phyloP scores from a whole-genome alignment of 2,888 invertebrate species.

The Drosophila algonquin region DNA sequence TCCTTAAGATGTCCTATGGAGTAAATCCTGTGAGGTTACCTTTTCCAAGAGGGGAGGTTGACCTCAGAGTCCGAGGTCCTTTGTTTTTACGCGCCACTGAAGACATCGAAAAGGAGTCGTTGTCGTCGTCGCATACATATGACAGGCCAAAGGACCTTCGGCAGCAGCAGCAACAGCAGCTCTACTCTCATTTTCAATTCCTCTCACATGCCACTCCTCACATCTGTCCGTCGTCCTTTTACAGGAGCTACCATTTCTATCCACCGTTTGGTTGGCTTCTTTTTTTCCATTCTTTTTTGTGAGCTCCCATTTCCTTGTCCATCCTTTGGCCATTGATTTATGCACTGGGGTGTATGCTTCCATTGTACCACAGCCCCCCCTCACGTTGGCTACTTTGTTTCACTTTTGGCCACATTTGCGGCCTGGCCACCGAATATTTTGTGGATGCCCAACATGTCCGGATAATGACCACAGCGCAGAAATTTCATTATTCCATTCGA shows the following conservation, averaged over 20 bases:
- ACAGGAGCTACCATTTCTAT: slow-evolving; percentile 1
- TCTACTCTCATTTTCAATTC: slow-evolving; percentile 75
- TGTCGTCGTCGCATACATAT: slow-evolving; percentile 38
- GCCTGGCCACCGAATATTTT: slow-evolving; percentile 56
- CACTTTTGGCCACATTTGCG: slow-evolving; percentile 76
- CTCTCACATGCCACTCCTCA: slow-evolving; percentile 64
- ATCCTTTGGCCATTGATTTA: slow-evolving; percentile 44
- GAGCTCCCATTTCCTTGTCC: slow-evolving; percentile 34
- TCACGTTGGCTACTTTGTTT: slow-evolving; percentile 69
- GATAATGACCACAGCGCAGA: slow-evolving; percentile 68
- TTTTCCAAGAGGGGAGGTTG: slow-evolving; percentile 58
- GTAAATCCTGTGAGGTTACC: slow-evolving; percentile 73
- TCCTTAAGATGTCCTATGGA: slow-evolving; percentile 73
- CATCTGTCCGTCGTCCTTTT: slow-evolving; percentile 68
- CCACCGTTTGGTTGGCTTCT: neutral
- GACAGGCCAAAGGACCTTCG: slow-evolving; percentile 33
- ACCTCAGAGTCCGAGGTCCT: slow-evolving; percentile 42
- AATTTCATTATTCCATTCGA: slow-evolving; percentile 76
- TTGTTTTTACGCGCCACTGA: slow-evolving; percentile 75
- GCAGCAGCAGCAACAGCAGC: too few species aligned
- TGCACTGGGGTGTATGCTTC: slow-evolving; percentile 16
- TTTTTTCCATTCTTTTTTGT: slow-evolving; percentile 18
- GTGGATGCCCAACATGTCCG: slow-evolving; percentile 72
- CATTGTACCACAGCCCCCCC: slow-evolving; percentile 18
- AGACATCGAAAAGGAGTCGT: slow-evolving; percentile 51